These are phyloP conservation scores for Selene dorsalis DNA, from an alignment of 2,797 vertebrate genomes.

Conservation along the genomic window DNA sequence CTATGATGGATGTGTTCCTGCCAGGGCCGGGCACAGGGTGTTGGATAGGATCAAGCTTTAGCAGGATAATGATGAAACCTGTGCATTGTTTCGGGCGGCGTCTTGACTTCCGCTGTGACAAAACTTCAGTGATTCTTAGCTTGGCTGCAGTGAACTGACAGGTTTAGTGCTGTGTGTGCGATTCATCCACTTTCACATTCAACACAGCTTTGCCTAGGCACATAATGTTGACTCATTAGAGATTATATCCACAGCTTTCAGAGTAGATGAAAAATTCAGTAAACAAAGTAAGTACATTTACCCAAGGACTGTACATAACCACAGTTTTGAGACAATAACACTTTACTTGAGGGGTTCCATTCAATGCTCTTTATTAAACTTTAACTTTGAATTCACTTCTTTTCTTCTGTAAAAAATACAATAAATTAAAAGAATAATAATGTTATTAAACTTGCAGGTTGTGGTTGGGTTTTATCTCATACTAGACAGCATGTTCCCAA, in stretches of 20 bases:
- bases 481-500: too few species aligned
- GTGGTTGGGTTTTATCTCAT: too few species aligned
- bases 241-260: neutral
- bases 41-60: constrained; percentile 41
- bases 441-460: too few species aligned
- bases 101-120: constrained; percentile 31
- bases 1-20: constrained; percentile 76
- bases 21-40: constrained; percentile 29
- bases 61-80: constrained; percentile 33
- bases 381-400: neutral
- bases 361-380: too few species aligned
- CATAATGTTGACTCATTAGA: neutral
- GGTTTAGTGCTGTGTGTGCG: neutral
- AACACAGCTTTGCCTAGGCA: neutral
- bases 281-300: neutral
- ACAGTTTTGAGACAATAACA: neutral
- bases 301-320: neutral
- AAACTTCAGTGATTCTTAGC: constrained; percentile 22
- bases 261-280: neutral
- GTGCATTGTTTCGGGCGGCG: constrained; percentile 11
- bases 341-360: neutral
- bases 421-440: too few species aligned
- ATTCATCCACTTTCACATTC: constrained; percentile 12
- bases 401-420: neutral
- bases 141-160: constrained; percentile 7